Evolutionary conservation across 2,797 vertebrate species (phyloP).

Genomic region (Cossypha caffra): DNA sequence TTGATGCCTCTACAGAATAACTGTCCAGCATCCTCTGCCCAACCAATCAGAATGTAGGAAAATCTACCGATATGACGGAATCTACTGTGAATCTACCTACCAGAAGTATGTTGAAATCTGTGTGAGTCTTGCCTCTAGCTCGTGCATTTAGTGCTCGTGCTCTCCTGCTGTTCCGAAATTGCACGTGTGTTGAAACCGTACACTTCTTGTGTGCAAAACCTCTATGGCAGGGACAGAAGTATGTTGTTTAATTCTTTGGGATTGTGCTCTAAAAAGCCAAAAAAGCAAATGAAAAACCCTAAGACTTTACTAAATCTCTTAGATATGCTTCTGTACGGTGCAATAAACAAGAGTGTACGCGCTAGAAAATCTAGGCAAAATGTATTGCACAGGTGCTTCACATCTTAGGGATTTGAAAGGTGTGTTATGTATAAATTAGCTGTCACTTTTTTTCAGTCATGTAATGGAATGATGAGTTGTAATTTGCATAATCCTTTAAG

Average conservation of each 20-base stretch:
- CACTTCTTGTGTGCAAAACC: slow-evolving; percentile 72
- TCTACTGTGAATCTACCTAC: slow-evolving; percentile 87
- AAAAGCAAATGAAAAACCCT: slow-evolving; percentile 37
- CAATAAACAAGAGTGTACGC: slow-evolving; percentile 80
- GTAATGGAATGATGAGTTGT: slow-evolving; percentile 90
- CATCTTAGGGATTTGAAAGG: slow-evolving; percentile 90
- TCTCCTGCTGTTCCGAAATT: slow-evolving; percentile 76
- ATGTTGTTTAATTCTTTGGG: slow-evolving; percentile 72
- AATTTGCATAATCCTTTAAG: slow-evolving; percentile 97
- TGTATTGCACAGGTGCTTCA: slow-evolving; percentile 86
- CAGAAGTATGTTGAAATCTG: slow-evolving; percentile 88
- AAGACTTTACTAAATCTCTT: slow-evolving; percentile 71
- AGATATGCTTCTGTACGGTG: slow-evolving; percentile 76
- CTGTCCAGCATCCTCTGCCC: slow-evolving; percentile 86
- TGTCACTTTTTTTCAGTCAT: slow-evolving; percentile 92
- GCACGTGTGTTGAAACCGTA: slow-evolving; percentile 74
- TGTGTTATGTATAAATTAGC: slow-evolving; percentile 95
- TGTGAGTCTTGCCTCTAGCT: slow-evolving; percentile 85
- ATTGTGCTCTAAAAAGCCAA: slow-evolving; percentile 71
- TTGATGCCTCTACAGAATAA: slow-evolving; percentile 87
- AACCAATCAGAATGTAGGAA: slow-evolving; percentile 87
- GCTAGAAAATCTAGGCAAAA: slow-evolving; percentile 77
- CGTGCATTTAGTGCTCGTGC: slow-evolving; percentile 82
- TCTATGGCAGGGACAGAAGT: slow-evolving; percentile 62
- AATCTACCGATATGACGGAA: slow-evolving; percentile 86